phyloP scores from a whole-genome alignment of 2,888 invertebrate species.

The Leptinotarsa juncta region DNA sequence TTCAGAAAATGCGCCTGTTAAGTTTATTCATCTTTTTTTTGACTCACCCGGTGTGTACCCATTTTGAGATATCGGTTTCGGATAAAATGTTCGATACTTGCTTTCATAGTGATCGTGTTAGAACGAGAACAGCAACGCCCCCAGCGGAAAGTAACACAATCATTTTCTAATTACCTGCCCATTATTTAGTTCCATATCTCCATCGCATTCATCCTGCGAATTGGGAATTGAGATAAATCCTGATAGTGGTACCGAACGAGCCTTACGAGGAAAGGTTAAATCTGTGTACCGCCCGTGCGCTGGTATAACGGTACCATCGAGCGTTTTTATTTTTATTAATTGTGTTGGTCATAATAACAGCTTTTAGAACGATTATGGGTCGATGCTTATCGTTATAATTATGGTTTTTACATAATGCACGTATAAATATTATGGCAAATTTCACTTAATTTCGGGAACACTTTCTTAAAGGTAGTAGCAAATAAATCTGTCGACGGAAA shows the following conservation, averaged over 20 bases:
- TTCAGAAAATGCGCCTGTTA: background rate
- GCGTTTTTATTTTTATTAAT: slow-evolving; percentile 43
- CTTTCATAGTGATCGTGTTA: slow-evolving; percentile 2
- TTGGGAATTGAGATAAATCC: slow-evolving; percentile 15
- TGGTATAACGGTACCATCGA: slow-evolving; percentile 37
- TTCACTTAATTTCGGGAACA: slow-evolving; percentile 41
- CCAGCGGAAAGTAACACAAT: slow-evolving; percentile 7
- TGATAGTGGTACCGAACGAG: slow-evolving; percentile 12
- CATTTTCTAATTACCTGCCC: slow-evolving; percentile 18
- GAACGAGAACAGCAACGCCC: slow-evolving; percentile 8
- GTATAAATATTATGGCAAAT: slow-evolving; percentile 43
- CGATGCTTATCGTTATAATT: slow-evolving; percentile 53
- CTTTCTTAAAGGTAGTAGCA: slow-evolving; percentile 35
- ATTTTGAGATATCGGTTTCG: background rate
- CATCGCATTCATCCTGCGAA: slow-evolving; percentile 16
- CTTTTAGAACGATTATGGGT: slow-evolving; percentile 46
- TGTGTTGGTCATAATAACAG: slow-evolving; percentile 50
- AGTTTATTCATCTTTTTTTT: background rate
- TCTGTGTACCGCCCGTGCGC: slow-evolving; percentile 33
- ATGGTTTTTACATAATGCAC: slow-evolving; percentile 50
- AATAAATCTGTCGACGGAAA: slow-evolving; percentile 10
- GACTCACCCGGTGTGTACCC: background rate
- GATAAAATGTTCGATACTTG: slow-evolving; percentile 1
- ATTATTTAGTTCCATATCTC: slow-evolving; percentile 17
- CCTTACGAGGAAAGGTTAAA: slow-evolving; percentile 23